These are phyloP conservation scores for Heliothis subflexa DNA, from an alignment of 1,140 invertebrate species.

Conservation along the genomic window DNA sequence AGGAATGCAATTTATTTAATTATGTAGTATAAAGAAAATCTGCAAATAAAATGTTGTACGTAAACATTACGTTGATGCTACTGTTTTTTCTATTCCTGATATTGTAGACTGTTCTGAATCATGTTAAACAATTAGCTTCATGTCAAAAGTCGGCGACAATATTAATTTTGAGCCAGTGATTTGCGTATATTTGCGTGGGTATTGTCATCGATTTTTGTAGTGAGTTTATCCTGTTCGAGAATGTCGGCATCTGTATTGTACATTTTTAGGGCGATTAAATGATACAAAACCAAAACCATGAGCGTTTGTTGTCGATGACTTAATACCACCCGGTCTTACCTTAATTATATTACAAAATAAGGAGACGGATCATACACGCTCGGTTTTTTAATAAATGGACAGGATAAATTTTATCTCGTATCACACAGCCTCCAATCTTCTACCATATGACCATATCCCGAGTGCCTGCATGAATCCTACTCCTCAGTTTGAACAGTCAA, in stretches of 20 bases:
- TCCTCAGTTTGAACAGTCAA: too few species aligned
- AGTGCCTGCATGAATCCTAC: too few species aligned
- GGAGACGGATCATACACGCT: too few species aligned
- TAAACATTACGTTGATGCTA: conserved; percentile 74
- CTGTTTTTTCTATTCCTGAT: conserved; percentile 83
- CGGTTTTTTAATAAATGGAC: too few species aligned
- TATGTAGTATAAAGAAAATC: conserved; percentile 82
- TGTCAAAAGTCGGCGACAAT: conserved; percentile 70
- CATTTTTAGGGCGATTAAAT: conserved; percentile 85
- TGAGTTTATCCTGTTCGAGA: conserved; percentile 74
- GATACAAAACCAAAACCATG: conserved; percentile 74
- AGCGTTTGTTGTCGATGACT: conserved; percentile 59
- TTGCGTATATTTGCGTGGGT: conserved; percentile 75
- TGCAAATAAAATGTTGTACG: conserved; percentile 84
- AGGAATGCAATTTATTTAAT: conserved; percentile 86
- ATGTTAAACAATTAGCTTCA: conserved; percentile 68
- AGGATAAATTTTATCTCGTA: too few species aligned
- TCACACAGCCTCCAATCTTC: too few species aligned
- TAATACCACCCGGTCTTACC: conserved; percentile 26
- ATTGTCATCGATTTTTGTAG: conserved; percentile 76
- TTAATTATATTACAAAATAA: too few species aligned
- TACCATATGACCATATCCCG: too few species aligned
- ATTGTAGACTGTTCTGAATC: conserved; percentile 79
- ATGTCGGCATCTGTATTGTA: conserved; percentile 84
- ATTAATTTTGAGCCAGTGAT: conserved; percentile 74